Base-by-base conservation (phyloP, 2,888 invertebrate species). In the Notodonta dromedarius region DNA sequence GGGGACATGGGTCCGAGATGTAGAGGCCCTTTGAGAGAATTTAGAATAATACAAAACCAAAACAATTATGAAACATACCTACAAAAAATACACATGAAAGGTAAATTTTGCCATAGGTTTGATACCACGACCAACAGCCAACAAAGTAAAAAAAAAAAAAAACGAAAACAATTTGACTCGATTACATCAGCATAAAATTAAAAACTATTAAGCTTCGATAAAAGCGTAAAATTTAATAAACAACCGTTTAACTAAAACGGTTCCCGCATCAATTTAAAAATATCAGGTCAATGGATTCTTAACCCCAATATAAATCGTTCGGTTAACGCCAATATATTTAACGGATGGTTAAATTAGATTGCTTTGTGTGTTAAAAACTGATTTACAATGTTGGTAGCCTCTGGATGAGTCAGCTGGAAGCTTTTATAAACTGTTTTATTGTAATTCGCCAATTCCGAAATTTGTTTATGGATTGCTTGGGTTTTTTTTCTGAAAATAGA, bases 271-370 rank as follows among this genome's bases (percentile, higher is more conserved):
- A 79, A 73, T 83, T 50, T 62, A 59, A 66, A 68, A 66, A 62
- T 66, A 69, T 54, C 63, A 62, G 84, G 85, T 89, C 84, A 90
- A 89, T 83, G 80, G 79, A 83, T 84, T 83, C 78, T 86, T 88
- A 85, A 87, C 87, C 86, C 79, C 77, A 78, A 84, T 86, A 69
- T 80, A 77, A 72, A 56, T 44, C 67, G 71, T 77, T 79, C 77
- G 73, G 77, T 77, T 80, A 83, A 78, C 61, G 73, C 78, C 24
- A 70, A 76, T 76, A 58, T 63, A 59, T 69, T 82, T 76, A 80
- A 80, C 83, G 80, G 84, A 82, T 85, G 84, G 72, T 76, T 86
- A 78, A 86, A 90, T 89, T 85, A 81, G 81, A 89, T 86, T 16
- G 75, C 84, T 79, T 84, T 83, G 73, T 78, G 60, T 59, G 65